Conservation (phyloP, 2,113 vertebrate genomes). For the Tragulus kanchil region DNA sequence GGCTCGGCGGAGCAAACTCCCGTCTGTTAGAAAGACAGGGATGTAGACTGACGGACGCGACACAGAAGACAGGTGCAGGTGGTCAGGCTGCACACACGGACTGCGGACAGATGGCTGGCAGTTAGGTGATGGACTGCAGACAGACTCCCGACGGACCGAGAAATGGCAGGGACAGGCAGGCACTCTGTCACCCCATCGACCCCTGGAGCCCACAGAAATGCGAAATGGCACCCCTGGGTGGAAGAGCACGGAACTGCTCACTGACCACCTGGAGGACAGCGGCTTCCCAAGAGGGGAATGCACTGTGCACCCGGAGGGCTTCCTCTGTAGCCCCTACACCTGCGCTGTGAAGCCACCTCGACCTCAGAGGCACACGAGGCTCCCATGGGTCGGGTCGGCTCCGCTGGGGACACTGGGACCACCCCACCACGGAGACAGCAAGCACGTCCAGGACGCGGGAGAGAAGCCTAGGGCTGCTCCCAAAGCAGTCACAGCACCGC, state of each 20-base stretch:
- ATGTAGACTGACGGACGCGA: background rate
- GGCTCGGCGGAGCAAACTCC: background rate
- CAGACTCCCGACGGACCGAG: fast-evolving
- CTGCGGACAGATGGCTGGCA: background rate
- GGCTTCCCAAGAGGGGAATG: background rate
- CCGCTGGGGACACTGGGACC: background rate
- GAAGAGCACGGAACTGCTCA: background rate
- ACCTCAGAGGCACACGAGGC: fast-evolving
- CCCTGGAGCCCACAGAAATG: background rate
- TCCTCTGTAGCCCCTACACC: background rate
- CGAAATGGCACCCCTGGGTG: fast-evolving
- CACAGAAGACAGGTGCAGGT: background rate
- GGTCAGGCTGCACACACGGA: background rate
- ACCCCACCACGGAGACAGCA: background rate
- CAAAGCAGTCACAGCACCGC: background rate
- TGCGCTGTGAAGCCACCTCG: background rate
- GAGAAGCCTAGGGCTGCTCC: background rate
- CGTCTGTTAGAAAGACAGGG: background rate
- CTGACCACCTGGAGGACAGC: fast-evolving
- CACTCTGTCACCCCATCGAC: background rate
- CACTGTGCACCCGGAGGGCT: background rate
- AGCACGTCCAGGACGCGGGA: background rate
- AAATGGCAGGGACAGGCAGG: background rate
- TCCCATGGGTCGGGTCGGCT: background rate
- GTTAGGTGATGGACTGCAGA: background rate